Conservation (phyloP, 2,113 vertebrate genomes). For the Crotalus tigris region DNA sequence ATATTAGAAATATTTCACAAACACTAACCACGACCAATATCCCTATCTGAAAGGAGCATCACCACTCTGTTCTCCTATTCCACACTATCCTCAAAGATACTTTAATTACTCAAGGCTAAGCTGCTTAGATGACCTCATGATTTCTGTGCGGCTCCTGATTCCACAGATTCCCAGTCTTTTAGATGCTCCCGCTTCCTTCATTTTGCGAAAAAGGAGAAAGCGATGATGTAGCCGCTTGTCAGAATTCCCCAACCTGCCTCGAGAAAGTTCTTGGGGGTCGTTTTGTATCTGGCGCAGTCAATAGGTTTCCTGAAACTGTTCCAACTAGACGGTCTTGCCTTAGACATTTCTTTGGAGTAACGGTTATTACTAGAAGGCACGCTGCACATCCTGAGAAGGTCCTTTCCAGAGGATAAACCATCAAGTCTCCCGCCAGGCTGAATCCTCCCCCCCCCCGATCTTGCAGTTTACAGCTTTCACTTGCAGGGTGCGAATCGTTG, state of each 20-base stretch:
- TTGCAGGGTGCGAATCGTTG: too few relatives aligned
- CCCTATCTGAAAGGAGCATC: too few relatives aligned
- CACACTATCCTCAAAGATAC: not conserved
- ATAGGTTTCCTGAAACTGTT: not conserved
- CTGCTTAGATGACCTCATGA: not conserved
- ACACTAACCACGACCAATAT: not conserved
- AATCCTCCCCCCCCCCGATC: not conserved
- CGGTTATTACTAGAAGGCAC: not conserved
- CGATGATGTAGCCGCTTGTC: not conserved
- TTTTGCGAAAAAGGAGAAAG: not conserved
- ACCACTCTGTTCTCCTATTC: not conserved
- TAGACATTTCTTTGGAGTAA: not conserved
- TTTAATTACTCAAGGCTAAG: not conserved
- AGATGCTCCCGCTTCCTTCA: not conserved
- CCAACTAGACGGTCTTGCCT: not conserved
- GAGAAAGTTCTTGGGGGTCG: too few relatives aligned
- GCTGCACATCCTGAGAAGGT: not conserved
- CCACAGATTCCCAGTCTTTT: not conserved
- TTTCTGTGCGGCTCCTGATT: not conserved
- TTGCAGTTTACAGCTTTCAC: not conserved
- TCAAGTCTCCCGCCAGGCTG: not conserved
- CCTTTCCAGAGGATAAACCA: not conserved
- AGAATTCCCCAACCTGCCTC: not conserved
- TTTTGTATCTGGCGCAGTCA: not conserved
- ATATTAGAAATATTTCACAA: not conserved